Evolutionary conservation across 2,888 invertebrate genomes (phyloP), one percentile per base, ranked within the genome.

Genomic region (Pollenia amentaria): DNA sequence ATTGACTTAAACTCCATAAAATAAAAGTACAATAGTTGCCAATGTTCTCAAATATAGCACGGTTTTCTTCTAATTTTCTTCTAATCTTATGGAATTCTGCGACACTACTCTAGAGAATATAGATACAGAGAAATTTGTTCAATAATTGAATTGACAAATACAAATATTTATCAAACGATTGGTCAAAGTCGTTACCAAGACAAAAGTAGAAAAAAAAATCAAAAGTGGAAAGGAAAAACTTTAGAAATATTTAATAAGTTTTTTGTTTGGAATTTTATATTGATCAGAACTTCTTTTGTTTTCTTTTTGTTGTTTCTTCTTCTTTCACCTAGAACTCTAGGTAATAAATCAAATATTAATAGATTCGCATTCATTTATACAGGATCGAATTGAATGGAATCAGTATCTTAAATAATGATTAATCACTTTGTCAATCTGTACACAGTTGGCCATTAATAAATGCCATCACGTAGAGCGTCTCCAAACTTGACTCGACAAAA

Each of bases 341-440:
- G 65, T 53, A 80, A 87, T 87, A 84, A 80, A 83, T 80, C 87
- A 84, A 79, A 84, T 62, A 78, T 69, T 69, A 76, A 75, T 82
- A 78, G 57, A 85, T 82, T 78, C 69, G 76, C 18, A 79, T 29
- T 77, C 77, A 77, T 84, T 80, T 80, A 76, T 73, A 72, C 72
- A 69, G 84, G 53, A 78, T 82, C 60, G 82, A 85, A 82, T 85
- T 78, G 77, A 82, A 81, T 82, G 85, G 78, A 80, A 84, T 80
- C 75, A 82, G 80, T 84, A 75, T 69, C 87, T 84, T 85, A 84
- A 84, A 88, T 80, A 87, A 88, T 88, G 88, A 89, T 89, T 89
- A 88, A 89, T 89, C 87, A 83, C 83, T 72, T 67, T 88, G 89
- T 88, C 89, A 89, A 88, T 87, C 88, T 77, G 75, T 75, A 88